Conservation (phyloP, 2,797 vertebrate genomes). For the Enteromius treurensis region DNA sequence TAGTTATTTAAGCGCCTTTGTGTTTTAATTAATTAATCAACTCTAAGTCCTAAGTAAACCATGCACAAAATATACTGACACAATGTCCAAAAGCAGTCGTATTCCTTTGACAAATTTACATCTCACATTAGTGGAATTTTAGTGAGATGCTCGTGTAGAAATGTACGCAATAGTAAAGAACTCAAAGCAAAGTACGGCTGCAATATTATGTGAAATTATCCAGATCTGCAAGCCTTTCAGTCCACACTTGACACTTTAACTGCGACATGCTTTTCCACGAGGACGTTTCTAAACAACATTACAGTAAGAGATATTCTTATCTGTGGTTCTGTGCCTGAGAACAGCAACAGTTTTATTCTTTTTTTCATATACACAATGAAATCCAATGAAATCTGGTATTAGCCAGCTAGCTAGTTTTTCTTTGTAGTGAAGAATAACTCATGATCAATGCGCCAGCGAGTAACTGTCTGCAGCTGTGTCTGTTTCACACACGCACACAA, state of each 20-base stretch:
- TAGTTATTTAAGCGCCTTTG: background rate
- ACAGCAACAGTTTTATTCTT: background rate
- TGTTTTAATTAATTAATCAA: background rate
- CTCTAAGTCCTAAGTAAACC: background rate
- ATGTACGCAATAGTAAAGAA: background rate
- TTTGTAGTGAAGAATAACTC: background rate
- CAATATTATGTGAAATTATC: constrained; percentile 29
- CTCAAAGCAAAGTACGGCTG: background rate
- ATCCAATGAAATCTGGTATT: background rate
- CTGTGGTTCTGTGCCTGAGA: background rate
- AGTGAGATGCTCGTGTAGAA: background rate
- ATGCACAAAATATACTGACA: background rate
- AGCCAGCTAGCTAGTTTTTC: background rate
- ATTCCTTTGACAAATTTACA: background rate
- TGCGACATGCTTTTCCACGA: constrained; percentile 29
- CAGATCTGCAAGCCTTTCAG: constrained; percentile 33
- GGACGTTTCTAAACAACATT: constrained; percentile 21
- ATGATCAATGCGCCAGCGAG: background rate
- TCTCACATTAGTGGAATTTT: background rate
- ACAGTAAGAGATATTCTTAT: constrained; percentile 9
- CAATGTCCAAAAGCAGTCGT: constrained; percentile 1
- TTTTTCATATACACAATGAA: background rate
- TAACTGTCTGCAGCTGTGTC: constrained; percentile 18
- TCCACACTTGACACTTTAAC: constrained; percentile 40
- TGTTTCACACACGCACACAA: background rate